These are phyloP conservation scores for Xyliphius kryptos DNA, from an alignment of 2,113 vertebrate species.

Conservation along the genomic window DNA sequence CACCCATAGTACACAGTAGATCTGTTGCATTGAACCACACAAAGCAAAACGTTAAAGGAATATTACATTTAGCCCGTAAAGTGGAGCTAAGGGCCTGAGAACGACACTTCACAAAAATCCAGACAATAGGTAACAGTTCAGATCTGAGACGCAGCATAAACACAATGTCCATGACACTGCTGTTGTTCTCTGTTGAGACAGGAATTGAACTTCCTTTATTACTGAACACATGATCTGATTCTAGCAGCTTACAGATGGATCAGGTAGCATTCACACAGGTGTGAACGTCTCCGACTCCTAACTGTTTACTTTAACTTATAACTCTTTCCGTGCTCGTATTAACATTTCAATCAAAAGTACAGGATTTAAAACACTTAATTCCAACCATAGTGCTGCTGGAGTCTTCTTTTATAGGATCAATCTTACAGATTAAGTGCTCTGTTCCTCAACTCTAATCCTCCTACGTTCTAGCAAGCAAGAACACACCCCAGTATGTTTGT, in stretches of 20 bases:
- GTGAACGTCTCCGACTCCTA: not conserved
- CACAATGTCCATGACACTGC: too few species aligned
- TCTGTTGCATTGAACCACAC: not conserved
- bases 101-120: not conserved
- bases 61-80: not conserved
- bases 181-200: not conserved
- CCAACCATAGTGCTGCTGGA: not conserved
- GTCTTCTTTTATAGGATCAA: not conserved
- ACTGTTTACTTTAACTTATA: not conserved
- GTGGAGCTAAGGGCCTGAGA: conserved; percentile 12
- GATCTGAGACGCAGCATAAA: too few species aligned
- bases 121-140: too few species aligned
- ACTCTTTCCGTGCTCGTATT: not conserved
- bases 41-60: not conserved
- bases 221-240: not conserved
- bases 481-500: conserved; percentile 55
- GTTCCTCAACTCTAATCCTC: not conserved
- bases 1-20: too few species aligned
- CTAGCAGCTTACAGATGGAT: not conserved
- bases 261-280: not conserved
- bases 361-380: not conserved
- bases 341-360: not conserved
- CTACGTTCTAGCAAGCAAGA: conserved; percentile 32
- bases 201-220: not conserved
- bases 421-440: too few species aligned